Evolutionary conservation across 2,113 vertebrate genomes (phyloP), one percentile per base, ranked within the genome.

Genomic region (Anguilla japonica): DNA sequence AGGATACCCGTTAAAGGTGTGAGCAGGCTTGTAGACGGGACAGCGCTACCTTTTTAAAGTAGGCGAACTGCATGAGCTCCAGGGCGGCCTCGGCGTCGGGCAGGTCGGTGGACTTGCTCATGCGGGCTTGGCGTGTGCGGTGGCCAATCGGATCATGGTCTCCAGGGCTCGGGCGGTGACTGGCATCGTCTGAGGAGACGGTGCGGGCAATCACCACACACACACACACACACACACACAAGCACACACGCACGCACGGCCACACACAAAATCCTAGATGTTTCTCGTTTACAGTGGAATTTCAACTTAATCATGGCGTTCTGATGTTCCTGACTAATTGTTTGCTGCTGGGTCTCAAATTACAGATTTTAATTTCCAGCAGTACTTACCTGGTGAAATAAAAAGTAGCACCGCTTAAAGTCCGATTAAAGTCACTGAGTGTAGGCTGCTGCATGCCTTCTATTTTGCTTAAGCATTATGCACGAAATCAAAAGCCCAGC

Each of bases 81-180:
- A 91, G 60, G n/a, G 93, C 94, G 29, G 88, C 84, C 71, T 94
- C 92, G 87, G 92, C 91, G 90, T 95, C 93, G 8, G 89, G 88
- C 1, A 85, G 86, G 53, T 93, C 90, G 81, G 90, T 91, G 56
- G 86, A 89, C 92, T 93, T 88, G 40, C 92, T 94, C 93, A 90
- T 90, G 82, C 92, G 91, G 39, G 92, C 92, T 94, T 92, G 81
- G 95, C 92, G 79, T 92, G 90, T 43, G 94, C 90, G 63, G 93
- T 93, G 83, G 93, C 90, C 90, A 93, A 88, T 83, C 93, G 91
- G 90, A 93, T 95, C 93, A 92, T 92, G 6, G 92, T 92, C 90
- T 93, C 93, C 82, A 92, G 86, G 13, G 91, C 91, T 87, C 93
- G 90, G 63, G 90, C 92, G 22, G 94, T 92, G 83, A 91, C 89